phyloP scores from a whole-genome alignment of 2,888 invertebrate genomes.

The Drosophila mimica region DNA sequence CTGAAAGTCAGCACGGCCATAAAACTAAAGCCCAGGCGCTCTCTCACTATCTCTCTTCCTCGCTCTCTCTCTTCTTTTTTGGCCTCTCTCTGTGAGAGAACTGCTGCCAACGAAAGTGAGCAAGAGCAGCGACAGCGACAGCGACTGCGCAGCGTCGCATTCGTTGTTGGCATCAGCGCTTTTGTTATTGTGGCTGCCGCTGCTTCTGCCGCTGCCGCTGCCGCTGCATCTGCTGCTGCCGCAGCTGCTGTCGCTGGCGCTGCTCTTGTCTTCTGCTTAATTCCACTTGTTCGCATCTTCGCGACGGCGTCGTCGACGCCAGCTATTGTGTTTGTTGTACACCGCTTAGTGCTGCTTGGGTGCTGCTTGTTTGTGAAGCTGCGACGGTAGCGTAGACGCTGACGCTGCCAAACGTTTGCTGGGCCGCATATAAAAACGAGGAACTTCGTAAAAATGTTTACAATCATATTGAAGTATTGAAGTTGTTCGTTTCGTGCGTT shows the following conservation, averaged over 20 bases:
- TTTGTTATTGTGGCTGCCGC: conserved; percentile 3
- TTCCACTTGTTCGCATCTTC: conserved; percentile 74
- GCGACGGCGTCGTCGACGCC: conserved; percentile 21
- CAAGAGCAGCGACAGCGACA: conserved; percentile 32
- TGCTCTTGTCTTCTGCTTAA: conserved; percentile 51
- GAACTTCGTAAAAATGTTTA: conserved; percentile 76
- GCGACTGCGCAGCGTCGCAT: conserved; percentile 30
- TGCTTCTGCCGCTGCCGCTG: conserved; percentile 5
- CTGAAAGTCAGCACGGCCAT: conserved; percentile 20
- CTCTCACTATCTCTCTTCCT: conserved; percentile 7
- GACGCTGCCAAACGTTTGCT: conserved; percentile 52
- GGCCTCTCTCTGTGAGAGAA: conserved; percentile 1
- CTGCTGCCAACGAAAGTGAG: conserved; percentile 64
- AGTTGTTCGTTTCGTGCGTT: conserved; percentile 68
- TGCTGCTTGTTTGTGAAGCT: conserved; percentile 43
- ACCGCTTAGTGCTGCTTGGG: conserved; percentile 23
- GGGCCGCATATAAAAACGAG: conserved; percentile 74
- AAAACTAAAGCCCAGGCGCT: conserved; percentile 12
- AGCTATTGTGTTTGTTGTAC: conserved; percentile 44
- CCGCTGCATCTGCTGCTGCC: conserved; percentile 8
- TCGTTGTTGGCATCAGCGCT: conserved; percentile 33
- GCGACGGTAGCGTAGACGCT: conserved; percentile 37
- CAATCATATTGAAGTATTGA: conserved; percentile 75
- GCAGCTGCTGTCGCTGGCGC: neutral
- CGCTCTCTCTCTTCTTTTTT: neutral